These are phyloP conservation scores for Orchesella cincta DNA, from an alignment of 1,140 invertebrate species.

Conservation along the genomic window DNA sequence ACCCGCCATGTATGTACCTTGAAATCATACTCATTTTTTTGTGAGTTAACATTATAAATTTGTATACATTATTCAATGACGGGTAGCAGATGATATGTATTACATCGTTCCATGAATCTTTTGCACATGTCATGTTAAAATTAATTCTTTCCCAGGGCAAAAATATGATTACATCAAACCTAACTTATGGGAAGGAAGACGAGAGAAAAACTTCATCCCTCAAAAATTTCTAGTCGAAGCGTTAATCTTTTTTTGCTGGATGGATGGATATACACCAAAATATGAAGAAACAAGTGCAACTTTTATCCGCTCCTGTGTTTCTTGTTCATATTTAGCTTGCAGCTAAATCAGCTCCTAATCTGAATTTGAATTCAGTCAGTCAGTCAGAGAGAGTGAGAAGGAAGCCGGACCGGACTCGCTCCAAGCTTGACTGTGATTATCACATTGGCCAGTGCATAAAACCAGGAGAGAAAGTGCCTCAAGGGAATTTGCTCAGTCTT, in stretches of 20 bases:
- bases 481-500: background rate
- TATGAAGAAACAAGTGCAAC: no score
- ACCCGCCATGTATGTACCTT: background rate
- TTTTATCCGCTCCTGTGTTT: no score
- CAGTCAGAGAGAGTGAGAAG: no score
- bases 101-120: background rate
- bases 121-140: background rate
- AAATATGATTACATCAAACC: background rate
- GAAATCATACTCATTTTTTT: background rate
- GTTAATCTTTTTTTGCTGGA: background rate
- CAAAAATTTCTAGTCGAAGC: background rate
- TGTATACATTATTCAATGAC: background rate
- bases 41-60: background rate
- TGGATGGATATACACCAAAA: no score
- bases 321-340: background rate
- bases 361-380: background rate
- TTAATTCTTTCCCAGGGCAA: background rate
- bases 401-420: background rate
- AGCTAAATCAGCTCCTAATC: background rate
- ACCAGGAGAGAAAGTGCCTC: background rate
- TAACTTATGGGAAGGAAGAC: no score
- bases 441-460: background rate
- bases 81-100: background rate
- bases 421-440: background rate
- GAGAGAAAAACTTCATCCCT: background rate